Percentiles rank a stretch among this genome's conserved stretches.
Evolutionary conservation across 2,113 vertebrate species (phyloP).

Genomic region (Macaca mulatta): DNA sequence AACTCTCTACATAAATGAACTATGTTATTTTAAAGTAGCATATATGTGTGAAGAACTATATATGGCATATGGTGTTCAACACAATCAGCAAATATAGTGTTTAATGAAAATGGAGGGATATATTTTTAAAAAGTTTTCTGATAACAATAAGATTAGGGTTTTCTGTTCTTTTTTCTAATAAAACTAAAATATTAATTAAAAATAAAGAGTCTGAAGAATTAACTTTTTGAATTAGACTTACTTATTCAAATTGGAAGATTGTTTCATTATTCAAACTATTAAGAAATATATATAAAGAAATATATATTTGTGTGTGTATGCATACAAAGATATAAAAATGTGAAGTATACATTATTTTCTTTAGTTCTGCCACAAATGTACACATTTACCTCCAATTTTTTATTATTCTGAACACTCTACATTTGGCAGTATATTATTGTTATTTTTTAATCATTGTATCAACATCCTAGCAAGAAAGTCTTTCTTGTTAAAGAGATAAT

Average conservation of each 20-base stretch:
- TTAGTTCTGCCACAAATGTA: background rate
- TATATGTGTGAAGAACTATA: background rate
- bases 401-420: background rate
- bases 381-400: background rate
- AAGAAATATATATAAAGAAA: background rate
- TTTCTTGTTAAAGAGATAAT: background rate
- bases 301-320: background rate
- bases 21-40: background rate
- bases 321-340: background rate
- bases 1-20: background rate
- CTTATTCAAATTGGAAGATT: background rate
- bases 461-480: background rate
- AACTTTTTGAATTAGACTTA: background rate
- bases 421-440: background rate
- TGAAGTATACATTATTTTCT: background rate
- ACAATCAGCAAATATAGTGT: background rate
- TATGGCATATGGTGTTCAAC: background rate
- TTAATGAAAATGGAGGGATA: background rate
- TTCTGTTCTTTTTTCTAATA: background rate
- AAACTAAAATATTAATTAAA: slow-evolving; percentile 1
- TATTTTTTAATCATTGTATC: background rate
- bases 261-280: background rate
- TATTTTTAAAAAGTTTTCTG: background rate
- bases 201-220: background rate
- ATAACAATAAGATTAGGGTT: background rate